A percentile compares a stretch with the other conserved stretches of the same genome.
These are phyloP conservation scores for Papilio glaucus DNA, from an alignment of 1,140 invertebrate species.

Conservation along the genomic window DNA sequence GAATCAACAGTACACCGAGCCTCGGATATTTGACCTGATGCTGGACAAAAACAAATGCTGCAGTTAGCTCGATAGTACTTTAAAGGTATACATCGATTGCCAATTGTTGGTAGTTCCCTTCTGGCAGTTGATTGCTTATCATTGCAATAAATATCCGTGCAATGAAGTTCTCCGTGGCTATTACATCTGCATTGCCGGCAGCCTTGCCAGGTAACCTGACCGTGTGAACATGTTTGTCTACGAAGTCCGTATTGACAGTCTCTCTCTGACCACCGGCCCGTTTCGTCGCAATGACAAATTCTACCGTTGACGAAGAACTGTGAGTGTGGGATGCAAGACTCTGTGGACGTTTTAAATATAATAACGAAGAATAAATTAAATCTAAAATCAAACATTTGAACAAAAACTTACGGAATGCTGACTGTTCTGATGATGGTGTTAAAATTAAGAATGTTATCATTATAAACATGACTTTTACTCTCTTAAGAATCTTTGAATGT, in stretches of 20 bases:
- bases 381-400: neutral
- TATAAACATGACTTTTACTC: conserved; percentile 9
- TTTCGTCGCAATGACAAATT: conserved; percentile 16
- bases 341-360: neutral
- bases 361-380: neutral
- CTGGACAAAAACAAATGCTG: conserved; percentile 67
- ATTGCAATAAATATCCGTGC: conserved; percentile 52
- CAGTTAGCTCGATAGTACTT: conserved; percentile 69
- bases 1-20: conserved; percentile 60
- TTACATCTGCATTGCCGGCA: conserved; percentile 68
- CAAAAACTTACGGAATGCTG: conserved; percentile 26
- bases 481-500: neutral
- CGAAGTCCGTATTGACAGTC: conserved; percentile 36
- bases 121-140: conserved; percentile 38
- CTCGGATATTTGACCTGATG: conserved; percentile 55
- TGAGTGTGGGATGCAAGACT: conserved; percentile 11
- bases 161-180: conserved; percentile 57
- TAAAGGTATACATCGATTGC: conserved; percentile 61
- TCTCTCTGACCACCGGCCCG: conserved; percentile 25
- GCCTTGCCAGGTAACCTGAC: conserved; percentile 59
- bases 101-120: conserved; percentile 40
- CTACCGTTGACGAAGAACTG: conserved; percentile 13
- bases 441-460: neutral
- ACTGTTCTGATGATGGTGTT: neutral
- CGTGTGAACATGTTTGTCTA: conserved; percentile 53